Conservation (phyloP, 2,888 invertebrate species). For the Ypsolopha sequella region DNA sequence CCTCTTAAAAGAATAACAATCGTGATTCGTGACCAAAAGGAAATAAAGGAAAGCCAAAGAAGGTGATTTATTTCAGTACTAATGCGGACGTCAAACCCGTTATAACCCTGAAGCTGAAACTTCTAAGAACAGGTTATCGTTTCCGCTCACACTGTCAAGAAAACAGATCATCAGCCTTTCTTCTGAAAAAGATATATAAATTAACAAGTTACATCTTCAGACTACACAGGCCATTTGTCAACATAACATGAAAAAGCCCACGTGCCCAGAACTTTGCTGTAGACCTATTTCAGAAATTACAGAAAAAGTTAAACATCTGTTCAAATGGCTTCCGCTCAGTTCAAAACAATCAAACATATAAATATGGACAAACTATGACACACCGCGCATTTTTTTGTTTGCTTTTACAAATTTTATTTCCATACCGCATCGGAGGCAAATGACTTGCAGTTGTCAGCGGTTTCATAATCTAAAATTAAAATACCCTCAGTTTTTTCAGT, state of each 20-base stretch:
- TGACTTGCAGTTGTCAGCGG: slow-evolving; percentile 3
- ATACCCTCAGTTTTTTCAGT: slow-evolving; percentile 13
- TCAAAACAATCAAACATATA: slow-evolving; percentile 27
- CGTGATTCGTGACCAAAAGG: no score
- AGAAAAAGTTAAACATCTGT: slow-evolving; percentile 31
- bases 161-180: slow-evolving; percentile 14
- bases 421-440: background rate
- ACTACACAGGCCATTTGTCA: slow-evolving; percentile 32
- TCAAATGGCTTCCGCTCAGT: slow-evolving; percentile 30
- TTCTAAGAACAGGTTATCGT: no score
- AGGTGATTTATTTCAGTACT: no score
- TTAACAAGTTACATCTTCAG: slow-evolving; percentile 28
- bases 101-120: no score
- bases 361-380: background rate
- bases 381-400: background rate
- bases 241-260: slow-evolving; percentile 16
- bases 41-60: no score
- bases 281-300: slow-evolving; percentile 27
- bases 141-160: background rate
- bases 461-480: slow-evolving; percentile 6
- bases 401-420: slow-evolving; percentile 4
- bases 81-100: no score
- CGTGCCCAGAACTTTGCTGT: slow-evolving; percentile 16
- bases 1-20: no score
- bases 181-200: slow-evolving; percentile 22